These are phyloP conservation scores for Bombus terrestris DNA, from an alignment of 1,140 invertebrate genomes.

Conservation along the genomic window DNA sequence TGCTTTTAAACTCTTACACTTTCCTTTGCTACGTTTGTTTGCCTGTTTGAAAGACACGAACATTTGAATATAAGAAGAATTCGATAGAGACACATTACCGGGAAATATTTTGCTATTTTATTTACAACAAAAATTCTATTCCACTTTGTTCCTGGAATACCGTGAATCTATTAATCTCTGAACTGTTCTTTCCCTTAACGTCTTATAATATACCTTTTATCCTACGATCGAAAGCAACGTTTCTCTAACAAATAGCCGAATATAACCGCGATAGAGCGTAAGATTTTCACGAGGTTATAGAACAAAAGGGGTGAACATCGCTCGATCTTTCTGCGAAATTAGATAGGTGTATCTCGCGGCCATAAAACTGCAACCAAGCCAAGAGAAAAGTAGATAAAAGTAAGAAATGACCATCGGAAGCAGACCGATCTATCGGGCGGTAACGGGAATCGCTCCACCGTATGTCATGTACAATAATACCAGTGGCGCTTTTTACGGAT, in stretches of 20 bases:
- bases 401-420: slow-evolving; percentile 35
- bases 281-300: not conserved
- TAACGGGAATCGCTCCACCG: slow-evolving; percentile 90
- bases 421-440: slow-evolving; percentile 91
- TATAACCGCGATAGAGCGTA: not conserved
- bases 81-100: not conserved
- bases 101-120: no score
- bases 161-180: not conserved
- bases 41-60: not conserved
- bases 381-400: slow-evolving; percentile 23
- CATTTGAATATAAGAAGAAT: not conserved
- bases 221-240: not conserved
- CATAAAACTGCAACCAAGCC: not conserved
- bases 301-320: no score
- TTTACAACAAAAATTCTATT: not conserved
- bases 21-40: not conserved
- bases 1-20: not conserved
- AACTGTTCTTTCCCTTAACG: not conserved
- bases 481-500: slow-evolving; percentile 89
- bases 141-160: not conserved
- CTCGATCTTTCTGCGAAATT: not conserved
- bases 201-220: not conserved
- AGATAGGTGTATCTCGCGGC: not conserved
- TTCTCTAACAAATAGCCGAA: no score
- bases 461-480: slow-evolving; percentile 89